These are phyloP conservation scores for Acrossocheilus fasciatus DNA, from an alignment of 2,797 vertebrate genomes.

Conservation along the genomic window DNA sequence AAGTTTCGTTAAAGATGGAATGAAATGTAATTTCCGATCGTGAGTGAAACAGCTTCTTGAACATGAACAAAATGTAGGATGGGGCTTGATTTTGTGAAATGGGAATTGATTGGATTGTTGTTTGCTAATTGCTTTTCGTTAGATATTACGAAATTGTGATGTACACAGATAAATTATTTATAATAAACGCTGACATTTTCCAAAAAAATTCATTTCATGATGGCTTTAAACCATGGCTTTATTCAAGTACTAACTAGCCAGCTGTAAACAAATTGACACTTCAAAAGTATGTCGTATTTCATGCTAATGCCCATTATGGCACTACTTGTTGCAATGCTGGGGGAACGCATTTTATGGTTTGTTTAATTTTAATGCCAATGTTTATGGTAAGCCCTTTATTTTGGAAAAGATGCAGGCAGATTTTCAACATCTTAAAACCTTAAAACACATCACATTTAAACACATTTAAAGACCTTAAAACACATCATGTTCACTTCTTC, in stretches of 20 bases:
- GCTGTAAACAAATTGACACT: background rate
- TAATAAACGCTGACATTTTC: background rate
- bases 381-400: background rate
- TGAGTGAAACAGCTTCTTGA: background rate
- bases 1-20: background rate
- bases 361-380: background rate
- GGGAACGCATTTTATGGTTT: background rate
- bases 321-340: background rate
- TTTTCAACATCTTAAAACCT: background rate
- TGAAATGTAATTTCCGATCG: no score
- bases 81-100: background rate
- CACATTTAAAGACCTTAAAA: background rate
- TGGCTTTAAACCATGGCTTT: background rate
- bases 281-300: background rate
- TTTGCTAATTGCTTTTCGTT: background rate
- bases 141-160: background rate
- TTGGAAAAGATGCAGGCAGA: background rate
- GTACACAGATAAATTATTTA: background rate
- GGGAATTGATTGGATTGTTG: background rate
- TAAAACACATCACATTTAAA: no score
- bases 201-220: background rate
- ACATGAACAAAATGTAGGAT: background rate
- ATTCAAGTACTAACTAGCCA: background rate
- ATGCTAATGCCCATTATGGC: slow-evolving; percentile 4
- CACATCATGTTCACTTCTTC: background rate